A percentile compares a stretch with the other conserved stretches of the same genome.
Evolutionary conservation across 1,140 invertebrate species (phyloP).

Genomic region (Hylaeus anthracinus): DNA sequence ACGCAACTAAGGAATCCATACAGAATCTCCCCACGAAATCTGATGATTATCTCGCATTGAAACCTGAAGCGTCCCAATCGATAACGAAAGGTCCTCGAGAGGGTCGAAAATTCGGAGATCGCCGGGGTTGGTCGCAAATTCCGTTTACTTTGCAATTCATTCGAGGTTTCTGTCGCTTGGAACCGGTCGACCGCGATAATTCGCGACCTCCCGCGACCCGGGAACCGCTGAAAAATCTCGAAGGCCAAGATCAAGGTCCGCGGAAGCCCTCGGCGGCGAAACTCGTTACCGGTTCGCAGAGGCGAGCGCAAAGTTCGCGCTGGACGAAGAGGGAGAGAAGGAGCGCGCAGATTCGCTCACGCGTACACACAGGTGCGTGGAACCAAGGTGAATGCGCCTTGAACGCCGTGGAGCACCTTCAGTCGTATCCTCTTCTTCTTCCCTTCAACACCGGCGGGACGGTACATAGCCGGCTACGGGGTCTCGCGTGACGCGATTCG

Average conservation of each 20-base stretch:
- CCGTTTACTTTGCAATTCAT: neutral
- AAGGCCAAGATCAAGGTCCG: conserved; percentile 49
- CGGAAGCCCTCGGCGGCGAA: conserved; percentile 23
- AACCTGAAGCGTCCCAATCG: too few species aligned
- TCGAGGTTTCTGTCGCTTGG: neutral
- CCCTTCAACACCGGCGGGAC: conserved; percentile 56
- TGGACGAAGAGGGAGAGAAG: neutral
- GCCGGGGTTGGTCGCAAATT: neutral
- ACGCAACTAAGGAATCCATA: too few species aligned
- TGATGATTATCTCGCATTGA: too few species aligned
- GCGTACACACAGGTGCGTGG: conserved; percentile 64
- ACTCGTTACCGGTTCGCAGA: conserved; percentile 38
- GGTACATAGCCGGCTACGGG: conserved; percentile 44
- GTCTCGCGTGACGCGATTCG: conserved; percentile 4
- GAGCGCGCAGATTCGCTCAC: conserved; percentile 55
- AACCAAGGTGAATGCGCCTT: conserved; percentile 72
- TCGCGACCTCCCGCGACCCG: neutral
- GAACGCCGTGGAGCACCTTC: conserved; percentile 61
- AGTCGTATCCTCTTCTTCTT: conserved; percentile 73
- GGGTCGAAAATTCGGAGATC: too few species aligned
- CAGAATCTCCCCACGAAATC: too few species aligned
- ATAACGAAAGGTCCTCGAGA: too few species aligned
- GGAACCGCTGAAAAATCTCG: neutral
- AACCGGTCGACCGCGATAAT: conserved; percentile 10
- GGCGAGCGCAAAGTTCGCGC: conserved; percentile 18